A percentile compares a stretch with the other conserved stretches of the same genome.
phyloP scores from a whole-genome alignment of 2,797 vertebrate species.

The Rousettus madagascariensis region DNA sequence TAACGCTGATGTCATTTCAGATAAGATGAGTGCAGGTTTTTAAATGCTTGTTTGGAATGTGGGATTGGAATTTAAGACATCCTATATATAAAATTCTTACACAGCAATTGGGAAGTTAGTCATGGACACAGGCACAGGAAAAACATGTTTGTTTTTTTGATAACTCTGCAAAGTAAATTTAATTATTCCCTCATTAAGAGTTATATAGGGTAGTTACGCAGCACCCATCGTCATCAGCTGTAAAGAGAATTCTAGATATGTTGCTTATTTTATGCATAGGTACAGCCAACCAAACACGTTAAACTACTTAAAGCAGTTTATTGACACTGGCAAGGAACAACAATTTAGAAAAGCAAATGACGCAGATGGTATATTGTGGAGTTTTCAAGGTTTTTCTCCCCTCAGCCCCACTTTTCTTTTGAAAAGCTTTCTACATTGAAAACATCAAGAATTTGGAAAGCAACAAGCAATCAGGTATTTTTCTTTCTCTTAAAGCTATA shows the following conservation, averaged over 20 bases:
- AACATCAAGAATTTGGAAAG: constrained; percentile 63
- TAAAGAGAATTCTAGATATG: constrained; percentile 54
- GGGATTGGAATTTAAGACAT: constrained; percentile 67
- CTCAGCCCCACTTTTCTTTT: background rate
- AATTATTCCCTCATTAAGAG: constrained; percentile 40
- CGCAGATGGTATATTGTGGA: constrained; percentile 38
- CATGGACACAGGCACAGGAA: constrained; percentile 37
- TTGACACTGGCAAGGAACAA: constrained; percentile 77
- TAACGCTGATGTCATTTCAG: constrained; percentile 30
- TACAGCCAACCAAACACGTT: constrained; percentile 77
- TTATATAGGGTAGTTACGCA: constrained; percentile 62
- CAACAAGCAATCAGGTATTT: constrained; percentile 64
- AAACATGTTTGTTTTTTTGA: constrained; percentile 66
- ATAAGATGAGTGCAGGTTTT: constrained; percentile 9
- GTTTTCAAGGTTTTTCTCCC: constrained; percentile 54
- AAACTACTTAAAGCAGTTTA: constrained; percentile 77
- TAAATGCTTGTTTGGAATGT: background rate
- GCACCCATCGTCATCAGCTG: constrained; percentile 18
- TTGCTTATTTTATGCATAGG: constrained; percentile 69
- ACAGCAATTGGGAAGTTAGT: constrained; percentile 66
- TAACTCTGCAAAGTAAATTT: constrained; percentile 70
- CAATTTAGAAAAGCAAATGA: constrained; percentile 71
- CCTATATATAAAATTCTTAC: constrained; percentile 55
- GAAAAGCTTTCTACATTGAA: constrained; percentile 39
- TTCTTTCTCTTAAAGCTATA: constrained; percentile 37